Base-by-base conservation (phyloP, 2,113 vertebrate genomes). In the Tachysurus fulvidraco region DNA sequence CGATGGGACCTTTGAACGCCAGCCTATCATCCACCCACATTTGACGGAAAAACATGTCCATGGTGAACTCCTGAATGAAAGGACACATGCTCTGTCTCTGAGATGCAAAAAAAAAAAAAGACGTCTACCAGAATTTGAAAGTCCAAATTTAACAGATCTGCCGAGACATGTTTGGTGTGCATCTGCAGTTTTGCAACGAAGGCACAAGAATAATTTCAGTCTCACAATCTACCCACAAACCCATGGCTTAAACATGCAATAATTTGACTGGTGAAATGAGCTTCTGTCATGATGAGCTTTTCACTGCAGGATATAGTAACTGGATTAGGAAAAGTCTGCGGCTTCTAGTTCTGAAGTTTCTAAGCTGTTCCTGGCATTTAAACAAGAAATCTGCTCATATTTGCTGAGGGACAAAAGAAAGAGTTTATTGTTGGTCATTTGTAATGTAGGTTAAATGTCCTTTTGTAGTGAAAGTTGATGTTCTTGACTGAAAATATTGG, bases 21-120 rank as follows among this genome's bases (percentile, higher is more conserved):
- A 96, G 88, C 87, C 95, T 91, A 90, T 95, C 93, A n/a, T 96
- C 95, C 50, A 96, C 91, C 95, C 95, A 96, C 92, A 94, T 96
- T 90, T 96, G 95, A 55, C 95, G 94, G 86, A 96, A 96, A 91
- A 96, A 96, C 93, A 96, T 95, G 89, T 96, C 95, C 92, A 95
- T 94, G 67, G 95, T 96, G 90, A 93, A 96, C 50, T 96, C 95
- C 95, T 96, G 90, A 25, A 44, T 28, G 54, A 36, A 0, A 85
- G 30, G 73, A 65, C 1, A 52, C 59, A 76, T 46, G 14, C 28
- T 41, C 16, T 64, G 4, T 16, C 10, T 6, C 54, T 44, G 17
- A 73, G 8, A n/a, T 64, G 44, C 9, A 76, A 74, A 23, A 0
- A 2, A 81, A 64, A 41, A n/a, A 19, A 9, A n/a, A n/a, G n/a